Evolutionary conservation across 2,888 invertebrate species (phyloP).

Genomic region (Neuroscelio doddi): DNA sequence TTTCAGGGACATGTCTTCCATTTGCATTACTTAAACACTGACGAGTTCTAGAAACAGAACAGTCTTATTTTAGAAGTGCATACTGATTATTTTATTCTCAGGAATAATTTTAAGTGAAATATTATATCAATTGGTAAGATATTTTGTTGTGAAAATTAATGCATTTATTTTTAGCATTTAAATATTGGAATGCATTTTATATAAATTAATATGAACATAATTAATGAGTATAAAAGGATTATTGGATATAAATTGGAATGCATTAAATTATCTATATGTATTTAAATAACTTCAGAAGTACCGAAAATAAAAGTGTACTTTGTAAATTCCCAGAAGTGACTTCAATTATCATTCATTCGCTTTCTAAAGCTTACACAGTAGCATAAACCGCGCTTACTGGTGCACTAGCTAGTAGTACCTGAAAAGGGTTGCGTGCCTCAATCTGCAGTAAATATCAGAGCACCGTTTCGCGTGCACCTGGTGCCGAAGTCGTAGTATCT

Average conservation of each 20-base stretch:
- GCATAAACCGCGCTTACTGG: conserved; percentile 25
- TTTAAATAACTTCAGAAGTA: no score
- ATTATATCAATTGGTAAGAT: no score
- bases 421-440: conserved; percentile 44
- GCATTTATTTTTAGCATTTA: no score
- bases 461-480: conserved; percentile 47
- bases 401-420: conserved; percentile 22
- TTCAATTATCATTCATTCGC: conserved; percentile 19
- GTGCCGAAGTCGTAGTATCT: conserved; percentile 7
- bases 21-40: conserved; percentile 27
- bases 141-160: neutral
- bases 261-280: no score
- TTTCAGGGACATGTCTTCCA: conserved; percentile 22
- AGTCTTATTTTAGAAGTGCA: conserved; percentile 13
- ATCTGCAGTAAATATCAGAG: conserved; percentile 42
- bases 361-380: conserved; percentile 18
- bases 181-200: no score
- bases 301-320: no score
- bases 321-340: no score
- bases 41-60: conserved; percentile 8
- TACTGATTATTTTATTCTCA: conserved; percentile 3
- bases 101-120: no score
- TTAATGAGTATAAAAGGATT: no score
- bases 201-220: no score
- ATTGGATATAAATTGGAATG: no score